phyloP scores from a whole-genome alignment of 2,113 vertebrate species.

The Actenoides hombroni region DNA sequence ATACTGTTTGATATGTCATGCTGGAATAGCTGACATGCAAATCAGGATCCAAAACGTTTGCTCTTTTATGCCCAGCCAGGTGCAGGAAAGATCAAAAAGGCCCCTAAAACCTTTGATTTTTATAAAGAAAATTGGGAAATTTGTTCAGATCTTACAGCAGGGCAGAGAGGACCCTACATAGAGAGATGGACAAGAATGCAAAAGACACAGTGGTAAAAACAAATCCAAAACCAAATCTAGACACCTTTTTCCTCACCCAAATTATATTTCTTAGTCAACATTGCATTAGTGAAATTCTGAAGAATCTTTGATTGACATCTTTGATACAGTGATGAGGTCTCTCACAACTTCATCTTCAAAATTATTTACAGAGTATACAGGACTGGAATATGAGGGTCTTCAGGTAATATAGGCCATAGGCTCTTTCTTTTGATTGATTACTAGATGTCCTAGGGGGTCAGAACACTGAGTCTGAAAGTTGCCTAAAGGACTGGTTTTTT shows the following conservation, averaged over 20 bases:
- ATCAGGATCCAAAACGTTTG: not conserved
- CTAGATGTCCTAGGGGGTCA: not conserved
- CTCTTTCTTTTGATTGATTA: not conserved
- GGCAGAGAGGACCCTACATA: not conserved
- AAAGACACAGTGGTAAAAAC: not conserved
- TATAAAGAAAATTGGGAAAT: not conserved
- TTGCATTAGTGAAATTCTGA: slow-evolving; percentile 2
- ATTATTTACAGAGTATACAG: not conserved
- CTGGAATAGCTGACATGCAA: not conserved
- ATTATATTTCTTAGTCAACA: not conserved
- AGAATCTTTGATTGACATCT: not conserved
- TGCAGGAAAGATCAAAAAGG: slow-evolving; percentile 36
- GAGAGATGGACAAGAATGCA: not conserved
- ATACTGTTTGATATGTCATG: not conserved
- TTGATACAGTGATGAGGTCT: not conserved
- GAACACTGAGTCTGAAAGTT: not conserved
- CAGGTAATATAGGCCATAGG: not conserved
- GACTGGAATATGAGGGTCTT: not conserved
- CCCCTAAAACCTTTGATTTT: slow-evolving; percentile 12
- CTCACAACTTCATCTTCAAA: not conserved
- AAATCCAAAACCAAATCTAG: not conserved
- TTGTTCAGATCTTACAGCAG: not conserved
- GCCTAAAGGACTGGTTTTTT: not conserved
- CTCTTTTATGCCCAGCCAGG: slow-evolving; percentile 4
- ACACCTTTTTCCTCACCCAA: not conserved